Conservation (phyloP, 2,888 invertebrate species). For the Bibio marci region DNA sequence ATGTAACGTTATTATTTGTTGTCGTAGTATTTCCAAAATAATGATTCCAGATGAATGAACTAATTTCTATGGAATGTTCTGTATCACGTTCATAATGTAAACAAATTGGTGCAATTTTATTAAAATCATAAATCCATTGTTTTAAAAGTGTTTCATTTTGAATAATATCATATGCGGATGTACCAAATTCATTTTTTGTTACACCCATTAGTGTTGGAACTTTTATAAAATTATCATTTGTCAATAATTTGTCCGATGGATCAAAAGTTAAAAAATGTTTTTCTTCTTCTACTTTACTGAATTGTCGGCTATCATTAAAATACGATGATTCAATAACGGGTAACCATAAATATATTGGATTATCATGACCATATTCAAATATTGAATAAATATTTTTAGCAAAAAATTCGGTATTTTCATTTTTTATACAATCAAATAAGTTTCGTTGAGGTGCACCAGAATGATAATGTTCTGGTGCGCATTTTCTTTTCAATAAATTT, state of each 20-base stretch:
- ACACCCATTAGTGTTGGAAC: constrained; percentile 34
- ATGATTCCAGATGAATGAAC: background rate
- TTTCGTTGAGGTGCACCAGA: constrained; percentile 22
- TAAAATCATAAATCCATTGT: constrained; percentile 30
- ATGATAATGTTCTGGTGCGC: background rate
- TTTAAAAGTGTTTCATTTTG: constrained; percentile 23
- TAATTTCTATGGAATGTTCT: constrained; percentile 16
- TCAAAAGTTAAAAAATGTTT: constrained; percentile 30
- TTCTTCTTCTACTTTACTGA: constrained; percentile 27
- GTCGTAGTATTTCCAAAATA: background rate
- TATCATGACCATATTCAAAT: constrained; percentile 17
- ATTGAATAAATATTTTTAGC: constrained; percentile 13
- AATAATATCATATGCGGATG: constrained; percentile 25
- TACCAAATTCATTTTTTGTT: constrained; percentile 32
- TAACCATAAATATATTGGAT: constrained; percentile 24
- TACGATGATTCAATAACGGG: constrained; percentile 34
- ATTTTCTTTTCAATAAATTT: constrained; percentile 21
- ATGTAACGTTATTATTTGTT: background rate
- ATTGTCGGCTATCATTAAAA: too few relatives aligned
- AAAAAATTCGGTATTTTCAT: constrained; percentile 12
- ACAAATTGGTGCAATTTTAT: constrained; percentile 32
- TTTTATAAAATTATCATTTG: constrained; percentile 26
- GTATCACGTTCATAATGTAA: constrained; percentile 32
- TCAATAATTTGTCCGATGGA: constrained; percentile 24
- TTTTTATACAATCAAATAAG: constrained; percentile 31